These are phyloP conservation scores for Venusia cambrica DNA, from an alignment of 2,888 invertebrate genomes.

Conservation along the genomic window DNA sequence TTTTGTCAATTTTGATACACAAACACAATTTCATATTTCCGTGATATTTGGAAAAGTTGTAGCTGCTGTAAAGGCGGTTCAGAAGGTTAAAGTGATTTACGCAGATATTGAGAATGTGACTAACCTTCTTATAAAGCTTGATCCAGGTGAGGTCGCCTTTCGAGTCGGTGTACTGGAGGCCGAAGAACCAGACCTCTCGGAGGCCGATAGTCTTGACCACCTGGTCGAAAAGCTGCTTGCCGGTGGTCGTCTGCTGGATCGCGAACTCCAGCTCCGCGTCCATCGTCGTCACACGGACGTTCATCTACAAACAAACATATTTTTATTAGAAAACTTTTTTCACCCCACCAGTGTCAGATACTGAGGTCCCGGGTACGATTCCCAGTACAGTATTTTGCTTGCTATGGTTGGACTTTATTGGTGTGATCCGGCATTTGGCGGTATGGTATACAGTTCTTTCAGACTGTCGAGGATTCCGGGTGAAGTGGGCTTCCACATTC, in stretches of 20 bases:
- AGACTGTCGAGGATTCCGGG: too few species aligned
- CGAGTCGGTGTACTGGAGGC: conserved; percentile 98
- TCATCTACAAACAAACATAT: too few species aligned
- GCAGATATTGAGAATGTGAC: conserved; percentile 34
- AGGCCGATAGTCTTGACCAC: conserved; percentile 99
- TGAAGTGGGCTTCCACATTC: too few species aligned
- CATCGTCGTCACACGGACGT: conserved; percentile 99
- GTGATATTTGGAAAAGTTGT: conserved; percentile 1
- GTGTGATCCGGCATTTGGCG: too few species aligned
- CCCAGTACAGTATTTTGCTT: too few species aligned
- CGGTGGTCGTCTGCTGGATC: conserved; percentile 99
- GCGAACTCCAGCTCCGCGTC: conserved; percentile 99
- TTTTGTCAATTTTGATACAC: too few species aligned
- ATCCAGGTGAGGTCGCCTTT: conserved; percentile 99
- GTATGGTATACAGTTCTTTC: too few species aligned
- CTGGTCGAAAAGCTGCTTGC: conserved; percentile 99
- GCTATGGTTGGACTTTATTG: too few species aligned
- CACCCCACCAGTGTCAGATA: too few species aligned
- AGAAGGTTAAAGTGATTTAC: not conserved
- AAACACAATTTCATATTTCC: too few species aligned
- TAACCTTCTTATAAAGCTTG: conserved; percentile 99
- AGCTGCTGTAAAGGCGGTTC: conserved; percentile 1
- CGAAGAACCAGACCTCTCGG: conserved; percentile 99
- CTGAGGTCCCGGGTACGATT: too few species aligned
- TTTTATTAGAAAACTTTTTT: too few species aligned